Percentiles rank a stretch among this genome's conserved stretches.
These are phyloP conservation scores for Pachymerium ferrugineum DNA, from an alignment of 2,888 invertebrate genomes.

Conservation along the genomic window DNA sequence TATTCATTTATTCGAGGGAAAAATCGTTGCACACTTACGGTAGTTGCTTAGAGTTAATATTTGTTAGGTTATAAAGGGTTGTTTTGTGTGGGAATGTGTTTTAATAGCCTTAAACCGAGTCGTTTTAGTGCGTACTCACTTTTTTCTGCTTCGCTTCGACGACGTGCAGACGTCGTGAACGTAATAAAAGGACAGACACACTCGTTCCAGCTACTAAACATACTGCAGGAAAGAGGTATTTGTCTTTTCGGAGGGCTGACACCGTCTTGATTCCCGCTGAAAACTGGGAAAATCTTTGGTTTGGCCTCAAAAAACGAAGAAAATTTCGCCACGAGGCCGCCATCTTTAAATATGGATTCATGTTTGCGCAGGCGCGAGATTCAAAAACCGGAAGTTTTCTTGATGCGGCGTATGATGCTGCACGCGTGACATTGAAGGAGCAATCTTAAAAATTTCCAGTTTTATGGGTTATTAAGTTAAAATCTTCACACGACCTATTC, in stretches of 20 bases:
- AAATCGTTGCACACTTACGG: too few species aligned
- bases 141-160: conserved; percentile 29
- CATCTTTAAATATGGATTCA: not conserved
- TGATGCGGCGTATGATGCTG: too few species aligned
- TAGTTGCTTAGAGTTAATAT: too few species aligned
- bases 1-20: too few species aligned
- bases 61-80: too few species aligned
- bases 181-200: not conserved
- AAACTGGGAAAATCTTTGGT: not conserved
- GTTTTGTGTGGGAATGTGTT: not conserved
- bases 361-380: not conserved
- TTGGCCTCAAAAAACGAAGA: conserved; percentile 9
- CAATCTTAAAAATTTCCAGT: too few species aligned
- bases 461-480: too few species aligned
- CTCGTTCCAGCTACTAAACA: conserved; percentile 14
- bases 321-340: conserved; percentile 23
- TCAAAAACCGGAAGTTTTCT: not conserved
- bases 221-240: not conserved
- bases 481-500: too few species aligned
- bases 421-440: too few species aligned
- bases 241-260: conserved; percentile 1
- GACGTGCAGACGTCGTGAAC: not conserved
- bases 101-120: not conserved
- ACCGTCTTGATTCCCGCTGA: not conserved
- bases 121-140: not conserved